Evolutionary conservation across 2,888 invertebrate species (phyloP).

Genomic region (Melieria picta): DNA sequence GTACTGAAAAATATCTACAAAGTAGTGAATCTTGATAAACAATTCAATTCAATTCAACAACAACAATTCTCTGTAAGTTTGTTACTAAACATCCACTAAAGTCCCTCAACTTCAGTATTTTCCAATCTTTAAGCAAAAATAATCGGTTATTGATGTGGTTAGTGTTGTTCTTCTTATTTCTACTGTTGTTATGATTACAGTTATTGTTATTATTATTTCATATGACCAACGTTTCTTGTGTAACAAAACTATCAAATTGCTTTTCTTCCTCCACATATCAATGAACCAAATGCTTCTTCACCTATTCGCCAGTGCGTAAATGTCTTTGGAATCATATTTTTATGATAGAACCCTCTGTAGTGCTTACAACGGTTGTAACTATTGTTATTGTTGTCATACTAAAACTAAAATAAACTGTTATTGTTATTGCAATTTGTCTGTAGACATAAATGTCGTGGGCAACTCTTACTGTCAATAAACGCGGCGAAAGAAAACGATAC

Average conservation of each 20-base stretch:
- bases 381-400: conserved; percentile 21
- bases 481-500: background rate
- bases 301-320: conserved; percentile 44
- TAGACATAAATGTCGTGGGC: conserved; percentile 48
- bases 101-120: no score
- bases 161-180: conserved; percentile 44
- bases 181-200: conserved; percentile 55
- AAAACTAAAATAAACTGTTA: conserved; percentile 49
- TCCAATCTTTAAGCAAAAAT: no score
- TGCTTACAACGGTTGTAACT: background rate
- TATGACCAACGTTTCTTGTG: no score
- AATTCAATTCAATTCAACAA: no score
- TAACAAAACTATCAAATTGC: no score
- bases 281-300: background rate
- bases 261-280: no score
- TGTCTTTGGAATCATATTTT: conserved; percentile 61
- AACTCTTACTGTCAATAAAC: conserved; percentile 1
- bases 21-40: no score
- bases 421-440: conserved; percentile 61
- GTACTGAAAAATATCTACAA: no score
- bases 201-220: conserved; percentile 27
- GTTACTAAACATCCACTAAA: no score
- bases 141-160: no score
- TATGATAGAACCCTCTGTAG: conserved; percentile 44
- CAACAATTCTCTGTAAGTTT: no score